These are phyloP conservation scores for Mormyrus proboscirostris DNA, from an alignment of 2,797 vertebrate genomes.

Conservation along the genomic window DNA sequence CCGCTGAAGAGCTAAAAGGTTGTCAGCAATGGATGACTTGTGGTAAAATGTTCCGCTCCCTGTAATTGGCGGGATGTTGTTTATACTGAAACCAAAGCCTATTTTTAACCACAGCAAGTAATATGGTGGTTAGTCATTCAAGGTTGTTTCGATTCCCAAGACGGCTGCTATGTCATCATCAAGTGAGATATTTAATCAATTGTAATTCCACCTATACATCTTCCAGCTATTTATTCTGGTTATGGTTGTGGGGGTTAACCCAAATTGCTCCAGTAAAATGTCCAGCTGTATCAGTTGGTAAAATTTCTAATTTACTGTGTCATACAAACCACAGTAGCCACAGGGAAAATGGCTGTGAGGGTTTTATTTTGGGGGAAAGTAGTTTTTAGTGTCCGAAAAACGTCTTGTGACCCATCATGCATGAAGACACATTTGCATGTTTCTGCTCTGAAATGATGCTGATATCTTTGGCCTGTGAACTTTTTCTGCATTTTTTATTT, in stretches of 20 bases:
- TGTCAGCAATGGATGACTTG: neutral
- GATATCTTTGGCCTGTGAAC: neutral
- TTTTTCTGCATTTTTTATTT: neutral
- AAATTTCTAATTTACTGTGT: neutral
- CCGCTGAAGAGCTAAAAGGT: neutral
- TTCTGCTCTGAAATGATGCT: neutral
- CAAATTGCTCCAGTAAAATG: neutral
- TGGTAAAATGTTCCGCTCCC: neutral
- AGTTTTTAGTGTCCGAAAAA: neutral
- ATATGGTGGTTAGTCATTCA: neutral
- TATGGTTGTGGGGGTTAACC: neutral
- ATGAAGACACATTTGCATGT: neutral
- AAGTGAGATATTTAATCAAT: neutral
- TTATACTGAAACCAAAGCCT: neutral
- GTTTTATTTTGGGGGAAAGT: neutral
- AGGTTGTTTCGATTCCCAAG: neutral
- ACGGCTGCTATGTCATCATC: neutral
- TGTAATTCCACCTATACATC: neutral
- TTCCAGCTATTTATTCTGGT: neutral
- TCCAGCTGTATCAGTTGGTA: neutral
- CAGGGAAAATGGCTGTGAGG: neutral
- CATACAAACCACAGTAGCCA: neutral
- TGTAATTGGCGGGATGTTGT: neutral
- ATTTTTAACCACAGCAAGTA: neutral
- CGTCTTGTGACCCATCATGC: neutral